A percentile compares a stretch with the other conserved stretches of the same genome.
Evolutionary conservation across 2,113 vertebrate genomes (phyloP).

Genomic region (Sapayoa aenigma): DNA sequence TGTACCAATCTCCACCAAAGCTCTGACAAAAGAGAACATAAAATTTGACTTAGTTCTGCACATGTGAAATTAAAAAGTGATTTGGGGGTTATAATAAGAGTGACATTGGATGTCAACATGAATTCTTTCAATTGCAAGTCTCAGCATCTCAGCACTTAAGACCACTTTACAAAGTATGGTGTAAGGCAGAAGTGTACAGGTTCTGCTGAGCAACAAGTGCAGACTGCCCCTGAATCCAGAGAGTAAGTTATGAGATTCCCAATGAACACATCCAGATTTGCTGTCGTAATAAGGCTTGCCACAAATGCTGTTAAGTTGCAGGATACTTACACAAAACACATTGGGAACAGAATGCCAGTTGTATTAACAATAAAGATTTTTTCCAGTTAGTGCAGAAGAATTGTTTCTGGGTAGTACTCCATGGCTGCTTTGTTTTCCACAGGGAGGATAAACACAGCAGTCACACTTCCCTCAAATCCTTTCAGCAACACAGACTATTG

Average conservation of each 20-base stretch:
- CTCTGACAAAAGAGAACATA: not conserved
- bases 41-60: not conserved
- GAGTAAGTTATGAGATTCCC: not conserved
- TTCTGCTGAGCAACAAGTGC: not conserved
- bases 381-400: not conserved
- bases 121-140: not conserved
- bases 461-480: not conserved
- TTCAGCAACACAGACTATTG: not conserved
- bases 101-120: not conserved
- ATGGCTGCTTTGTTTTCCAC: not conserved
- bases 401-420: not conserved
- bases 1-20: not conserved
- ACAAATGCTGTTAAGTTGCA: not conserved
- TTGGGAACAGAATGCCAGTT: not conserved
- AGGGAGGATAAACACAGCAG: not conserved
- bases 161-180: not conserved
- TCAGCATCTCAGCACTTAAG: not conserved
- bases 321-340: not conserved
- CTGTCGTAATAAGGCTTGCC: not conserved
- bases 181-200: not conserved
- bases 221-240: not conserved
- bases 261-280: not conserved
- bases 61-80: not conserved
- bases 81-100: not conserved
- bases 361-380: not conserved